phyloP scores from a whole-genome alignment of 2,113 vertebrate genomes.

The Megaceryle torquata region DNA sequence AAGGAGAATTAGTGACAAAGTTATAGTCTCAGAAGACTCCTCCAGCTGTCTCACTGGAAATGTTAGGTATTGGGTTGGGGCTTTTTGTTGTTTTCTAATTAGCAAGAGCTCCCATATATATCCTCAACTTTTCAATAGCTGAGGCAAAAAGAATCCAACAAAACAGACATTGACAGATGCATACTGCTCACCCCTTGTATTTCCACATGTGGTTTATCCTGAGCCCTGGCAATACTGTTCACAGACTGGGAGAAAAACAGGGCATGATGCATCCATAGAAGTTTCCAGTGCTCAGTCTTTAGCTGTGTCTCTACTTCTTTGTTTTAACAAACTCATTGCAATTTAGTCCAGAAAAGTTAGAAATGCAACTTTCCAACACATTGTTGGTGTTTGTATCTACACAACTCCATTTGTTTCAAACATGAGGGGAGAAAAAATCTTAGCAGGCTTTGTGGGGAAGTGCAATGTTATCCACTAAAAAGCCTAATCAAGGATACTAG shows the following conservation, averaged over 20 bases:
- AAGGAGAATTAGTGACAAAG: not conserved
- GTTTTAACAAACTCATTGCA: not conserved
- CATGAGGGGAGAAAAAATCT: not conserved
- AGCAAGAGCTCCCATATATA: not conserved
- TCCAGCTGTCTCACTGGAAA: not conserved
- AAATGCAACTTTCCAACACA: not conserved
- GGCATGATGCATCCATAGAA: not conserved
- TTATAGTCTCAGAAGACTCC: not conserved
- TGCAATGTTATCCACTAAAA: not conserved
- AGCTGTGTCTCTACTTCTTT: not conserved
- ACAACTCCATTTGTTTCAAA: not conserved
- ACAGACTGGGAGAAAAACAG: not conserved
- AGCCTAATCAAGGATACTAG: not conserved
- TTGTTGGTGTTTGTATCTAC: not conserved
- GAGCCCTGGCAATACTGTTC: not conserved
- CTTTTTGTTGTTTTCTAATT: not conserved
- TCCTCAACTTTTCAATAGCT: not conserved
- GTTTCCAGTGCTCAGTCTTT: not conserved
- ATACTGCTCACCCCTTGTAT: not conserved
- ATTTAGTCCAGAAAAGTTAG: not conserved
- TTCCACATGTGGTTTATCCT: not conserved
- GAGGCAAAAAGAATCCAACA: not conserved
- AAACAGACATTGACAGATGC: not conserved
- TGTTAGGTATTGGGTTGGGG: fast-evolving
- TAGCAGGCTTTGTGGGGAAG: not conserved